These are phyloP conservation scores for Drosophila bifasciata DNA, from an alignment of 1,140 invertebrate species.

Conservation along the genomic window DNA sequence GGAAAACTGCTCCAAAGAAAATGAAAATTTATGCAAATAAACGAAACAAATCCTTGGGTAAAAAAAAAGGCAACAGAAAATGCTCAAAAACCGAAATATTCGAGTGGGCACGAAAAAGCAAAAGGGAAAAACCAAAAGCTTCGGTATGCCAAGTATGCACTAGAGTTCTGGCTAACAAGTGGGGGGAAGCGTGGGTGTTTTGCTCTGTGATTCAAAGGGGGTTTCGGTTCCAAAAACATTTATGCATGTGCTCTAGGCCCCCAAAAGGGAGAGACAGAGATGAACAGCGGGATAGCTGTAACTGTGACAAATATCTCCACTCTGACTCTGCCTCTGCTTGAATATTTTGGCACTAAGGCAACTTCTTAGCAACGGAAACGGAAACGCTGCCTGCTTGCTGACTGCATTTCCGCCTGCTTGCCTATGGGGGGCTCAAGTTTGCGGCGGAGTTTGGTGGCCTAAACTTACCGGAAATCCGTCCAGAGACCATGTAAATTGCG, in stretches of 20 bases:
- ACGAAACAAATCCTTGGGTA: slow-evolving; percentile 75
- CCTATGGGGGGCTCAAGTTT: slow-evolving; percentile 24
- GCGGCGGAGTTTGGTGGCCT: slow-evolving; percentile 34
- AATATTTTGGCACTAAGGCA: slow-evolving; percentile 3
- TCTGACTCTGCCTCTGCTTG: too few relatives aligned
- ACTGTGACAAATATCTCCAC: slow-evolving; percentile 27
- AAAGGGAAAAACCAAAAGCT: slow-evolving; percentile 32
- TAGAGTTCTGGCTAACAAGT: slow-evolving; percentile 18
- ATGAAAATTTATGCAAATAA: slow-evolving; percentile 81
- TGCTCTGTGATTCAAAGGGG: background rate
- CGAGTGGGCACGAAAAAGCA: slow-evolving; percentile 24
- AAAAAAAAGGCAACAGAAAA: slow-evolving; percentile 48
- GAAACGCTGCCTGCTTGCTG: slow-evolving; percentile 52
- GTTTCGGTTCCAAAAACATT: slow-evolving; percentile 28
- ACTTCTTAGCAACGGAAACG: slow-evolving; percentile 51
- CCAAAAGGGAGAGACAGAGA: slow-evolving; percentile 1
- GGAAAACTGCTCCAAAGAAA: slow-evolving; percentile 36
- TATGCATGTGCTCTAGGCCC: slow-evolving; percentile 14
- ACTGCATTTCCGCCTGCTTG: slow-evolving; percentile 61
- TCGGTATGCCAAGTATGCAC: slow-evolving; percentile 51
- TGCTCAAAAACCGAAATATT: slow-evolving; percentile 53
- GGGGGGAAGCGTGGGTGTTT: too few relatives aligned
- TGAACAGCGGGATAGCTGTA: slow-evolving; percentile 9
- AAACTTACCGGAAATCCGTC: slow-evolving; percentile 92
- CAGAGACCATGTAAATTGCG: slow-evolving; percentile 94